Evolutionary conservation across 23 tunicate species (phyloP).

Genomic region (Phallusia fumigata): DNA sequence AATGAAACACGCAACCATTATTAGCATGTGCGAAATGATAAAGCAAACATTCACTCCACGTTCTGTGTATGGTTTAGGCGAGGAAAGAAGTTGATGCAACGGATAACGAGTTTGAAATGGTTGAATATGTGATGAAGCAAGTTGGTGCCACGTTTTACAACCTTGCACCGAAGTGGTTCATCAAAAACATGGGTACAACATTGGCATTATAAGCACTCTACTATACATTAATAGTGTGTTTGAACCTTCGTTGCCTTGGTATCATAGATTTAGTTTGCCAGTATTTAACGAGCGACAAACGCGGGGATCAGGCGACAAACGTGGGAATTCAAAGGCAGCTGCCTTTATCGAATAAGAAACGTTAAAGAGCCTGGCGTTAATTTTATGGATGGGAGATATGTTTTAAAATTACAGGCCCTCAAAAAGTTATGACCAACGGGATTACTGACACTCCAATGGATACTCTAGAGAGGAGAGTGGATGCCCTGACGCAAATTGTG

Average conservation of each 20-base stretch:
- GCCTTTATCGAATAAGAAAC: no score
- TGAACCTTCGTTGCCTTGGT: neutral
- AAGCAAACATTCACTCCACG: no score
- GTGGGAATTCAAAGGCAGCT: no score
- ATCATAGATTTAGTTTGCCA: no score
- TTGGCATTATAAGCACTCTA: neutral
- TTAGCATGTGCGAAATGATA: no score
- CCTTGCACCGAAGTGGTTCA: neutral
- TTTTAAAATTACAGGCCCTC: neutral
- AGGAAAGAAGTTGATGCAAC: constrained; percentile 40
- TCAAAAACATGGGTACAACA: neutral
- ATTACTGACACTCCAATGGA: neutral
- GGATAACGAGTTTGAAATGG: constrained; percentile 69
- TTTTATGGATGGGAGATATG: no score
- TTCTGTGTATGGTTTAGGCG: constrained; percentile 23
- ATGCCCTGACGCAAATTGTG: neutral
- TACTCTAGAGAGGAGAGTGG: neutral
- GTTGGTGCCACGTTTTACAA: neutral
- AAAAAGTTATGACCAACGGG: neutral
- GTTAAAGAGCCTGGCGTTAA: no score
- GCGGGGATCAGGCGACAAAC: no score
- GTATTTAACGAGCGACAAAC: no score
- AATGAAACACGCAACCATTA: no score
- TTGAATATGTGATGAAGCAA: constrained; percentile 57
- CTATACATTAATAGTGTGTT: neutral